Percentiles rank a stretch among this genome's conserved stretches.
Conservation (phyloP, 2,113 vertebrate genomes). For the Phalacrocorax aristotelis region DNA sequence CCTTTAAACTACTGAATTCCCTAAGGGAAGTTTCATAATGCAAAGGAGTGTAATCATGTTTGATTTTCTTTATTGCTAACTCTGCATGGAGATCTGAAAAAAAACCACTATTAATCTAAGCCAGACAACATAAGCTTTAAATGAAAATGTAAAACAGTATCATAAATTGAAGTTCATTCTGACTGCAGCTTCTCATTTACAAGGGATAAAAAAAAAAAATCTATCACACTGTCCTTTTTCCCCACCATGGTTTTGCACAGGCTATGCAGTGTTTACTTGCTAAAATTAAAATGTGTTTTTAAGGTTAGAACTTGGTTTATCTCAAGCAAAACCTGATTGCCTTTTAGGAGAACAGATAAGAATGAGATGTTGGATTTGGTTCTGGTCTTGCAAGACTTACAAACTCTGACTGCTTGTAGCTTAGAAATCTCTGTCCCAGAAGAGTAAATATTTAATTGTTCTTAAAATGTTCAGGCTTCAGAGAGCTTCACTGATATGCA, state of each 20-base stretch:
- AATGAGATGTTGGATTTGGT: neutral
- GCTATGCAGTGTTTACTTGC: neutral
- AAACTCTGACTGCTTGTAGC: neutral
- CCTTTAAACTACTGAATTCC: constrained; percentile 29
- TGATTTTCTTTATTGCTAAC: constrained; percentile 23
- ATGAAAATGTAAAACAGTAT: constrained; percentile 12
- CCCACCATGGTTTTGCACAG: neutral
- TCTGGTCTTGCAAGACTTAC: neutral
- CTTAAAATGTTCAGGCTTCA: neutral
- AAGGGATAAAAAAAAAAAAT: neutral
- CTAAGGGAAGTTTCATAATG: constrained; percentile 4
- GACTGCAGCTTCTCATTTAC: neutral
- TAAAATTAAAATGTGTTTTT: constrained; percentile 1
- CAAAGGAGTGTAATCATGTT: constrained; percentile 23
- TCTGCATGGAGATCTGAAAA: neutral
- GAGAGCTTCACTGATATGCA: neutral
- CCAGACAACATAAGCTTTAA: neutral
- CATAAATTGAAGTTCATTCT: neutral
- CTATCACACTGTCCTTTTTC: neutral
- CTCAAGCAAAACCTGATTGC: neutral
- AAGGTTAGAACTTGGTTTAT: neutral
- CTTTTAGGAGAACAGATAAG: neutral
- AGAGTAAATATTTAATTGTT: neutral
- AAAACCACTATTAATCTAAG: constrained; percentile 14
- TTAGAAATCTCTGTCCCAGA: neutral